Evolutionary conservation across 2,888 invertebrate species (phyloP).

Genomic region (Oegoconia quadripuncta): DNA sequence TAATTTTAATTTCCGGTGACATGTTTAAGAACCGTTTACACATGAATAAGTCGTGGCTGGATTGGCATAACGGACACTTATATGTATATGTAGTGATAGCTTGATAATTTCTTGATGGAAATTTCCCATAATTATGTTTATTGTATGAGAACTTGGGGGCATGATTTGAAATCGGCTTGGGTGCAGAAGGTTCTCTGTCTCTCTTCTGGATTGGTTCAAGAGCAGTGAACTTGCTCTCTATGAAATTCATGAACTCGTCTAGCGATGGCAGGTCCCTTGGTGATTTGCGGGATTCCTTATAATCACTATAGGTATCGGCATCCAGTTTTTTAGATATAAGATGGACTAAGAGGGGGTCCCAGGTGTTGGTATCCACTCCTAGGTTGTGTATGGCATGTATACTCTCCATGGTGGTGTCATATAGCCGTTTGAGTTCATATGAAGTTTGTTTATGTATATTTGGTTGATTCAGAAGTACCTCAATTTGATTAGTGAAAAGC

Average conservation of each 20-base stretch:
- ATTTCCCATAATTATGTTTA: no score
- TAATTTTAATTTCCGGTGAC: constrained; percentile 1
- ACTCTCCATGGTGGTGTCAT: constrained; percentile 17
- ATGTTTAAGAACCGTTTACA: constrained; percentile 2
- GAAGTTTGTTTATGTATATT: no score
- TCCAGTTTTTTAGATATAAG: constrained; percentile 17
- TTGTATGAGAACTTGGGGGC: no score
- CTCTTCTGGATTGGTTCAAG: constrained; percentile 16
- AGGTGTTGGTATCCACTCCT: constrained; percentile 8
- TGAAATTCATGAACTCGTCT: constrained; percentile 12
- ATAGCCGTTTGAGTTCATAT: constrained; percentile 15
- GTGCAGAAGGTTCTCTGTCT: no score
- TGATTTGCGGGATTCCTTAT: constrained; percentile 14
- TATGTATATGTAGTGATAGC: no score
- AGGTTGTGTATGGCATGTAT: constrained; percentile 13
- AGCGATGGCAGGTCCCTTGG: constrained; percentile 15
- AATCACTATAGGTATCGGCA: no score
- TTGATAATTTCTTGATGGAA: no score
- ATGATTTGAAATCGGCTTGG: no score
- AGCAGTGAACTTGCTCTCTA: constrained; percentile 13
- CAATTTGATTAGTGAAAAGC: no score
- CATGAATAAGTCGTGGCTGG: not conserved
- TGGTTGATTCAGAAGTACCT: constrained; percentile 17
- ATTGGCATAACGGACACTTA: not conserved
- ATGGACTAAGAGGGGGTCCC: constrained; percentile 16